Conservation (phyloP, 2,888 invertebrate genomes). For the Noctua comes region DNA sequence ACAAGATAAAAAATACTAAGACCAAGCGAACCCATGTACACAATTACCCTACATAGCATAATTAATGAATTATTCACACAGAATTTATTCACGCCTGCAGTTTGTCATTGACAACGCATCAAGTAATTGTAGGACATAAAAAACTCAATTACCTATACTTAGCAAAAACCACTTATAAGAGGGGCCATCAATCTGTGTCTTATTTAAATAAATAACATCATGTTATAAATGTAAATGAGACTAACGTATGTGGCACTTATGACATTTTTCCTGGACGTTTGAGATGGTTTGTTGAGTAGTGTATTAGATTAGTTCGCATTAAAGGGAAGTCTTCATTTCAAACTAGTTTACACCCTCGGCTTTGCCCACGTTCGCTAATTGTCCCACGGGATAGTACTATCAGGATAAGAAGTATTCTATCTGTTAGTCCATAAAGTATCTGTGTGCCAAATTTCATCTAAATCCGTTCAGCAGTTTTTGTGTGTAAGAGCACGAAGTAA, state of each 20-base stretch:
- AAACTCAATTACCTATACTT: slow-evolving; percentile 58
- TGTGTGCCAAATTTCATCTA: no score
- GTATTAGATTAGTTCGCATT: slow-evolving; percentile 2
- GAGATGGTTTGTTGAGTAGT: slow-evolving; percentile 1
- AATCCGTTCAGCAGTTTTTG: no score
- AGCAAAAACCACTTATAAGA: slow-evolving; percentile 61
- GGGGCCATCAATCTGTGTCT: slow-evolving; percentile 56
- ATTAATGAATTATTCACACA: slow-evolving; percentile 61
- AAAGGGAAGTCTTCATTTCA: neutral
- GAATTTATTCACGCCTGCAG: slow-evolving; percentile 49
- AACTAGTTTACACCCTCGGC: no score
- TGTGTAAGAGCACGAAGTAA: no score
- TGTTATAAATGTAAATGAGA: slow-evolving; percentile 56
- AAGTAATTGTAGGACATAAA: slow-evolving; percentile 55
- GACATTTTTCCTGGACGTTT: slow-evolving; percentile 42
- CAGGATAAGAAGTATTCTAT: no score
- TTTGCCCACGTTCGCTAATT: no score
- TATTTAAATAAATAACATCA: slow-evolving; percentile 60
- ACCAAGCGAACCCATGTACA: slow-evolving; percentile 41
- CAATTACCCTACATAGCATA: slow-evolving; percentile 56
- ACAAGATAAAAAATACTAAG: slow-evolving; percentile 21
- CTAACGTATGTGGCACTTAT: slow-evolving; percentile 30
- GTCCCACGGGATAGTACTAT: no score
- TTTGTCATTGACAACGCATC: slow-evolving; percentile 56
- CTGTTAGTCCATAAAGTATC: no score